Base-by-base conservation (phyloP, 2,888 invertebrate genomes). In the Acronicta alni region DNA sequence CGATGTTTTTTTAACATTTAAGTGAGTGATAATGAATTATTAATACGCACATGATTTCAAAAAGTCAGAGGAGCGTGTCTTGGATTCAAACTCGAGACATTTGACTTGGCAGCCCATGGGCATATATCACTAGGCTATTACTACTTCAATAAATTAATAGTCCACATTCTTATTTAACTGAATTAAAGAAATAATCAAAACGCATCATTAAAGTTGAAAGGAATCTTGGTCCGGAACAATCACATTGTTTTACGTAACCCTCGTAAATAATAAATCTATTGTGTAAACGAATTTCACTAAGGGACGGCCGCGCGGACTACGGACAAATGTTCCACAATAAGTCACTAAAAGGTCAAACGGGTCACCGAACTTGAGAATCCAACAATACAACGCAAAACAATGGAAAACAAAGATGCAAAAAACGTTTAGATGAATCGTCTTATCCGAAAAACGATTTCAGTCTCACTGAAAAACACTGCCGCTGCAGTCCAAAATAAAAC, bases 401-500 rank as follows among this genome's bases (percentile, higher is more conserved):
- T 75, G 61, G 69, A 77, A 83, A 79, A 81, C 75, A 80, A 69
- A 79, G 72, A 79, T 72, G 79, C 72, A 82, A 72, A 82, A 83
- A 82, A 76, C 73, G 68, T 80, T 80, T 70, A 72, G 76, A 78
- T 78, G 80, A 81, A 85, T 83, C 80, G 74, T 77, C 81, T 81
- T 82, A 82, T 76, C 80, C 82, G 75, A 84, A 85, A 86, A 84
- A 82, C 83, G 81, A 83, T 87, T 83, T 80, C 79, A 78, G 72
- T 59, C 66, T 69, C 66, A 71, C 76, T 77, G 76, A 79, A 80
- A 70, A 75, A 70, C 60, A 61, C 49, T 37, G 38, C 47, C 41
- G 16, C 18, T 20, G 17, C 23, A 54, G 20, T 14, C 57, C 32
- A 56, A 76, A 79, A 67, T 42, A 69, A 39, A 70, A 43, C 56